phyloP scores from a whole-genome alignment of 2,113 vertebrate genomes.

The Notarius lentiginosus region DNA sequence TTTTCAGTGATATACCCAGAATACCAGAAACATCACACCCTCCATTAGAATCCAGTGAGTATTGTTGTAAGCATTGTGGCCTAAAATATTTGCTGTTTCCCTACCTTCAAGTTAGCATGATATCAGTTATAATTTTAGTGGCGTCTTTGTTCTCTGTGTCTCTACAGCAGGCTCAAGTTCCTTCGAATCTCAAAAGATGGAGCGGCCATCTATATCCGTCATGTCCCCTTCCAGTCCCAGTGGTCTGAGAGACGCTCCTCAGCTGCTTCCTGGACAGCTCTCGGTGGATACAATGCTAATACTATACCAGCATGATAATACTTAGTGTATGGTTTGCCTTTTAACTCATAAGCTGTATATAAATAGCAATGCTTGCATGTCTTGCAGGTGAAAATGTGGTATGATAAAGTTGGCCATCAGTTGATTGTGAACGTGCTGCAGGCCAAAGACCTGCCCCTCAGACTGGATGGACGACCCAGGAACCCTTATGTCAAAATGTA shows the following conservation, averaged over 20 bases:
- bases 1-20: slow-evolving; percentile 93
- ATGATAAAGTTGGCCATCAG: slow-evolving; percentile 95
- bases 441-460: slow-evolving; percentile 85
- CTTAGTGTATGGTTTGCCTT: not conserved
- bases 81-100: not conserved
- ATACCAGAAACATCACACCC: slow-evolving; percentile 97
- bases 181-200: slow-evolving; percentile 99
- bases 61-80: slow-evolving; percentile 22
- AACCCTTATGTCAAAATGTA: slow-evolving; percentile 99
- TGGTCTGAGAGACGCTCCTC: slow-evolving; percentile 88
- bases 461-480: slow-evolving; percentile 88
- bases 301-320: not conserved
- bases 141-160: slow-evolving; percentile 26
- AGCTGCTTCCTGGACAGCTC: slow-evolving; percentile 91
- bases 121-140: slow-evolving; percentile 25
- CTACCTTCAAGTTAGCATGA: not conserved
- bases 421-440: slow-evolving; percentile 95
- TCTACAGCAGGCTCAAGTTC: slow-evolving; percentile 91
- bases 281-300: slow-evolving; percentile 40
- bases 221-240: slow-evolving; percentile 94
- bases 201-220: slow-evolving; percentile 94
- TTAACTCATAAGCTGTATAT: not conserved
- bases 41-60: slow-evolving; percentile 95
- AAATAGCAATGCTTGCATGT: not conserved
- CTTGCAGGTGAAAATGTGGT: slow-evolving; percentile 92